Evolutionary conservation across 92 coral and sea anemone species (phyloP).

Genomic region (Parazoanthus atlanticus): DNA sequence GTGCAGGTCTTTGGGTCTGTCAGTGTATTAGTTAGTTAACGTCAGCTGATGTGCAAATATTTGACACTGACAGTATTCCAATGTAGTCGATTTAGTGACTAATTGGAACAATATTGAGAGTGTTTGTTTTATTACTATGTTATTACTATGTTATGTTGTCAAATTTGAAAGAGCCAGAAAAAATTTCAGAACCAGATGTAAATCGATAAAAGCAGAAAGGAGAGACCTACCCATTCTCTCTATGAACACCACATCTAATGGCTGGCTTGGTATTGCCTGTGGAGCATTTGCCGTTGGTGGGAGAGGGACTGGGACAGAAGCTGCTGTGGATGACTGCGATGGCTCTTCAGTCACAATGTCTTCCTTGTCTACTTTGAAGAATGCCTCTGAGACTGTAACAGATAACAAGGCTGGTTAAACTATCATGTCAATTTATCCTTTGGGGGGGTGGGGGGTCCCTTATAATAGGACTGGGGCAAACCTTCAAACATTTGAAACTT

Average conservation of each 20-base stretch:
- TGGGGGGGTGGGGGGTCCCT: no score
- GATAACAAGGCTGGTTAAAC: neutral
- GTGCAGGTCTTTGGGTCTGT: no score
- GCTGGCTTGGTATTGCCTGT: conserved; percentile 93
- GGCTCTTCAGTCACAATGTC: conserved; percentile 82
- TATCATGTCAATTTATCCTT: neutral
- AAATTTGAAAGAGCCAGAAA: no score
- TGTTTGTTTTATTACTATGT: no score
- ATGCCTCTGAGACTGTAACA: conserved; percentile 77
- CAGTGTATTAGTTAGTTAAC: no score
- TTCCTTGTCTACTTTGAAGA: conserved; percentile 93
- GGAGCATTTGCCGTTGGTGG: conserved; percentile 62
- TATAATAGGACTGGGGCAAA: no score
- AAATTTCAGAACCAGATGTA: neutral
- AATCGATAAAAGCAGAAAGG: neutral
- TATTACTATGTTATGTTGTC: no score
- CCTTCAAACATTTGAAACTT: no score
- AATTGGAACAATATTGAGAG: no score
- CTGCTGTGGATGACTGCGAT: conserved; percentile 52
- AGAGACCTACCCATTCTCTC: conserved; percentile 80
- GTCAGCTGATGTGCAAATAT: no score
- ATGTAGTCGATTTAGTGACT: no score
- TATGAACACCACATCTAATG: conserved; percentile 85
- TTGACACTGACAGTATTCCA: no score
- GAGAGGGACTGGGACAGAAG: conserved; percentile 70